These are phyloP conservation scores for Cherax destructor DNA, from an alignment of 1,140 invertebrate genomes.

Conservation along the genomic window DNA sequence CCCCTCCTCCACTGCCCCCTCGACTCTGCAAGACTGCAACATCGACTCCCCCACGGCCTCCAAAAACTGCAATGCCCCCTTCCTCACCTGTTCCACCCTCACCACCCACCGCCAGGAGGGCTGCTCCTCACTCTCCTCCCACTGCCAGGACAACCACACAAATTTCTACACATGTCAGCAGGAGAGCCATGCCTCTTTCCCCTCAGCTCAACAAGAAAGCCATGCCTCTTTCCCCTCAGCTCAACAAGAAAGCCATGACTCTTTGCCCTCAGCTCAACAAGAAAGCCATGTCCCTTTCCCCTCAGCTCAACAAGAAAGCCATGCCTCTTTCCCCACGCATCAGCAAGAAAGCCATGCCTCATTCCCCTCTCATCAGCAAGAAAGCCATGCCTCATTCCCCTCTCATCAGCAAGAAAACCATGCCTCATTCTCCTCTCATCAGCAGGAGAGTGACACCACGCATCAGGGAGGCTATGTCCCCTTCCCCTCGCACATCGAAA, in stretches of 20 bases:
- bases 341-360: not conserved
- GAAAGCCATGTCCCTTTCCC: not conserved
- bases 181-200: not conserved
- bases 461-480: not conserved
- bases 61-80: not conserved
- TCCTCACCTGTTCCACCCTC: not conserved
- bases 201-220: not conserved
- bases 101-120: not conserved
- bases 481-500: not conserved
- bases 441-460: not conserved
- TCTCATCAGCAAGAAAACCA: not conserved
- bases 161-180: not conserved
- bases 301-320: not conserved
- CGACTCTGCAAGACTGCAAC: conserved; percentile 1
- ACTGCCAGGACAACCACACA: not conserved
- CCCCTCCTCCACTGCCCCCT: conserved; percentile 35
- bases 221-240: not conserved
- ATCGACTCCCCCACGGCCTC: not conserved
- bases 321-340: not conserved
- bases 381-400: not conserved
- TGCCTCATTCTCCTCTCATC: not conserved
- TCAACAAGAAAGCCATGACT: not conserved
- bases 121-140: too few species aligned
- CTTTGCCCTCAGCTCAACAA: too few species aligned
- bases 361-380: not conserved